These are phyloP conservation scores for Indicator indicator DNA, from an alignment of 2,113 vertebrate genomes.

Conservation along the genomic window DNA sequence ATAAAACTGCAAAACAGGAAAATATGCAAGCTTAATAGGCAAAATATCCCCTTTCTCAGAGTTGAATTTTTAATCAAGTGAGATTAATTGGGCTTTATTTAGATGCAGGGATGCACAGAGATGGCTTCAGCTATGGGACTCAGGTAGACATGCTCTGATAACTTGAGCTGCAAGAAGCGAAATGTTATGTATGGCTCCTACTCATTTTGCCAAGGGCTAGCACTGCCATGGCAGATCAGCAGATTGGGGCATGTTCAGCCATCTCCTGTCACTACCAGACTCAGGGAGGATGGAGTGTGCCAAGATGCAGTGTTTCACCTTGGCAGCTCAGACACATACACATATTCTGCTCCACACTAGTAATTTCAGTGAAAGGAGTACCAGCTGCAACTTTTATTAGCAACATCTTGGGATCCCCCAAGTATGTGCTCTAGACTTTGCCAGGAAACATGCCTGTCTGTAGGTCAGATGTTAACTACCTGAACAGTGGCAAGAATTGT, in stretches of 20 bases:
- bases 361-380: neutral
- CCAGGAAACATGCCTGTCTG: neutral
- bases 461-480: neutral
- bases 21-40: neutral
- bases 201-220: slow-evolving; percentile 17
- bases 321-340: slow-evolving; percentile 10
- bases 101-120: neutral
- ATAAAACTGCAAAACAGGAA: neutral
- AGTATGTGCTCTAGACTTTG: neutral
- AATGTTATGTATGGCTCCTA: neutral
- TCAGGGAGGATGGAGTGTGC: neutral
- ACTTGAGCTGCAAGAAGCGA: neutral
- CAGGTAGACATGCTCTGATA: slow-evolving; percentile 15
- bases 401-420: neutral
- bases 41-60: neutral
- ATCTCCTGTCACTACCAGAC: neutral
- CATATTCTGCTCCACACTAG: neutral
- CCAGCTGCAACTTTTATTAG: slow-evolving; percentile 11
- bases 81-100: slow-evolving; percentile 32
- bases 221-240: slow-evolving; percentile 13
- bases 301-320: neutral
- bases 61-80: neutral
- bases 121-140: neutral
- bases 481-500: neutral
- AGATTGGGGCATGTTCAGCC: neutral